phyloP scores from a whole-genome alignment of 2,113 vertebrate species.

The Hyaena hyaena region DNA sequence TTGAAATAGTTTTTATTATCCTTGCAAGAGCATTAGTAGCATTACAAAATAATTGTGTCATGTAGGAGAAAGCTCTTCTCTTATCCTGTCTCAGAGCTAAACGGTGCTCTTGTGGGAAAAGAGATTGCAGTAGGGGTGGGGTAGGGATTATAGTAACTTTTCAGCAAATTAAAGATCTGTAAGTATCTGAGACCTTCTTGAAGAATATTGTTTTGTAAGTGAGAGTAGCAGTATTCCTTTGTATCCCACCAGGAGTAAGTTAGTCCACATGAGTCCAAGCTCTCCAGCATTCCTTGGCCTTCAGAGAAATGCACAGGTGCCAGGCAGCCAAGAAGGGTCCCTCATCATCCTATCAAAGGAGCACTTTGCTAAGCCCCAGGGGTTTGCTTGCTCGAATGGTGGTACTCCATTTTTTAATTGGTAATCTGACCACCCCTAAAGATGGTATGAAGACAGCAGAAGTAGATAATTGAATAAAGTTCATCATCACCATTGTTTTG shows the following conservation, averaged over 20 bases:
- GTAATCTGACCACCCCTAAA: conserved; percentile 43
- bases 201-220: not conserved
- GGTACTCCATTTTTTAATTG: conserved; percentile 46
- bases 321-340: not conserved
- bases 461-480: conserved; percentile 39
- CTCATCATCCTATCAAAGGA: not conserved
- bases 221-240: no score
- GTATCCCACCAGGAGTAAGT: not conserved
- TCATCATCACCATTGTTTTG: conserved; percentile 33
- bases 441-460: conserved; percentile 31
- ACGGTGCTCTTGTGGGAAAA: not conserved
- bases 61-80: not conserved
- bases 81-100: not conserved
- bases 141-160: not conserved
- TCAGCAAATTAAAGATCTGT: not conserved
- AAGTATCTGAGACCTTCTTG: not conserved
- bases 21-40: not conserved
- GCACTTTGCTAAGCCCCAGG: not conserved
- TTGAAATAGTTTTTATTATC: not conserved
- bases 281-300: not conserved
- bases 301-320: not conserved
- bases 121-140: not conserved
- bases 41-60: not conserved
- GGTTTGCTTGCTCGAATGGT: not conserved
- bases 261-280: no score